phyloP scores from a whole-genome alignment of 2,888 invertebrate species.

The Thyatira batis region DNA sequence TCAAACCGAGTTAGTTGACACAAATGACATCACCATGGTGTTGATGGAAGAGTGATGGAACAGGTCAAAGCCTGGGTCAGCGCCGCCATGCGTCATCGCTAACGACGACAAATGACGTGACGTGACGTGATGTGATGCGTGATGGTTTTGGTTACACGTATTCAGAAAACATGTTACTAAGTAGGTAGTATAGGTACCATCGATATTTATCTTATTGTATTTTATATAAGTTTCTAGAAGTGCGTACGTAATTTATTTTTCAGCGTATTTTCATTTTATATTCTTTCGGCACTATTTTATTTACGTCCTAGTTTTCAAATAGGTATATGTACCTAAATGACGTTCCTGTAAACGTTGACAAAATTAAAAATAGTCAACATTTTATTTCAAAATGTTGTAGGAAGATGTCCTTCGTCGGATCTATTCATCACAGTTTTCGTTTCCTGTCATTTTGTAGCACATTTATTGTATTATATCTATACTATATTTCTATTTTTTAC shows the following conservation, averaged over 20 bases:
- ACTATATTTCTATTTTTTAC: slow-evolving; percentile 18
- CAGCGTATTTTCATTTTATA: too few species aligned
- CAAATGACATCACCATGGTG: slow-evolving; percentile 26
- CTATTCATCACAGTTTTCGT: slow-evolving; percentile 71
- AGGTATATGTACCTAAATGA: neutral
- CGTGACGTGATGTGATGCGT: slow-evolving; percentile 51
- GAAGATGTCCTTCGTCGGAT: slow-evolving; percentile 74
- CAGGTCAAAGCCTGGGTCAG: slow-evolving; percentile 72
- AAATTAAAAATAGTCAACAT: slow-evolving; percentile 29
- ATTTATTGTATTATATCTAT: slow-evolving; percentile 51
- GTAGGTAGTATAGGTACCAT: too few species aligned
- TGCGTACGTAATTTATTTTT: too few species aligned
- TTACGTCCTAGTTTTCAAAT: too few species aligned
- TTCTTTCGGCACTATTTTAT: too few species aligned
- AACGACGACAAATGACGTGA: slow-evolving; percentile 81
- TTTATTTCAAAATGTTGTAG: slow-evolving; percentile 69
- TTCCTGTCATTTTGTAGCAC: slow-evolving; percentile 63
- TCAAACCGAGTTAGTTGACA: neutral
- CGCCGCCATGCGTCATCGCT: slow-evolving; percentile 77
- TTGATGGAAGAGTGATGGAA: slow-evolving; percentile 74
- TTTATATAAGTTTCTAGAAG: too few species aligned
- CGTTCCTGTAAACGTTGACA: neutral
- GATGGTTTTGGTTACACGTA: too few species aligned
- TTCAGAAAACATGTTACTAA: neutral
- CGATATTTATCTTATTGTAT: neutral